A percentile compares a stretch with the other conserved stretches of the same genome.
Conservation (phyloP, 2,888 invertebrate genomes). For the Thymelicus lineola region DNA sequence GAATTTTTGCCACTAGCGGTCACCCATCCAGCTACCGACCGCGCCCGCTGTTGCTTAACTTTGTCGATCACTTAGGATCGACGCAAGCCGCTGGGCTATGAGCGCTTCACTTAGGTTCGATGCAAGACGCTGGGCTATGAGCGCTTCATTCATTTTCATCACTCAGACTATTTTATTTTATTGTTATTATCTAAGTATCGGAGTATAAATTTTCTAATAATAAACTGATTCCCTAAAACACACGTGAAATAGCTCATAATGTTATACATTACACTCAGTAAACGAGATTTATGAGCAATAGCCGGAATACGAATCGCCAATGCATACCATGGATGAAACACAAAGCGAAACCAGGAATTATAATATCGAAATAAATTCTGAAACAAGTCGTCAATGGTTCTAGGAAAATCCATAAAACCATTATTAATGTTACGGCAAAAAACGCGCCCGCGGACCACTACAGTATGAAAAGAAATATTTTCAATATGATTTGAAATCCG, state of each 20-base stretch:
- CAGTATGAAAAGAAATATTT: constrained; percentile 14
- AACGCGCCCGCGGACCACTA: constrained; percentile 3
- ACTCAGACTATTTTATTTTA: too few relatives aligned
- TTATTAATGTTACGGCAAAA: constrained; percentile 21
- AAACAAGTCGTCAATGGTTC: constrained; percentile 18
- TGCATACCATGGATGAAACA: constrained; percentile 10
- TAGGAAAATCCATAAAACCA: constrained; percentile 18
- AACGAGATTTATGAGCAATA: constrained; percentile 18
- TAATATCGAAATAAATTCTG: constrained; percentile 32
- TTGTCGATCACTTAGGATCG: too few relatives aligned
- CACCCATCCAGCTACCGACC: too few relatives aligned
- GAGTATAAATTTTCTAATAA: not conserved
- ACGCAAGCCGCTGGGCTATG: too few relatives aligned
- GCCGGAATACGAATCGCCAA: constrained; percentile 22
- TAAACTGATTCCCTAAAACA: not conserved
- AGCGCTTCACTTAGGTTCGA: too few relatives aligned
- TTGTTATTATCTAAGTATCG: too few relatives aligned
- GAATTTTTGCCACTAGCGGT: too few relatives aligned
- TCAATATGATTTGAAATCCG: constrained; percentile 6
- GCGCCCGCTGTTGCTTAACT: too few relatives aligned
- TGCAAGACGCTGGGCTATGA: too few relatives aligned
- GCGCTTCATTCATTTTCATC: too few relatives aligned
- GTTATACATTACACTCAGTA: constrained; percentile 7
- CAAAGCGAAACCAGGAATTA: constrained; percentile 25
- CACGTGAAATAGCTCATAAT: constrained; percentile 16